Evolutionary conservation across 2,113 vertebrate species (phyloP).

Genomic region (Chaetorhynchus papuensis): DNA sequence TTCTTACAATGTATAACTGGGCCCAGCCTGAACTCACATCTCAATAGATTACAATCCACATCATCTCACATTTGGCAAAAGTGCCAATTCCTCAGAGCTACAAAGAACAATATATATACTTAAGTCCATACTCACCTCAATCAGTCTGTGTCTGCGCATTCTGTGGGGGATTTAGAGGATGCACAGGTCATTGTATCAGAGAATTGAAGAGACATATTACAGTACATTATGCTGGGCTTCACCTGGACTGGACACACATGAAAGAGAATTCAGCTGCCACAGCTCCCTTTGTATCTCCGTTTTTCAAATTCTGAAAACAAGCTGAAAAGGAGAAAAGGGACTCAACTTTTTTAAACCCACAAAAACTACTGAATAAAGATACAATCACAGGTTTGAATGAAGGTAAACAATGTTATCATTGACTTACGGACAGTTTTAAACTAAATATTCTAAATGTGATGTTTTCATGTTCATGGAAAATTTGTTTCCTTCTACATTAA

Average conservation of each 20-base stretch:
- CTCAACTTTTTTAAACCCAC: conserved; percentile 28
- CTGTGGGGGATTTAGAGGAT: conserved; percentile 62
- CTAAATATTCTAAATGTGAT: not conserved
- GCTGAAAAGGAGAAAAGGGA: conserved; percentile 33
- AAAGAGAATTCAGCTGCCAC: conserved; percentile 60
- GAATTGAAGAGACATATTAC: conserved; percentile 55
- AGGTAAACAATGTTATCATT: conserved; percentile 9
- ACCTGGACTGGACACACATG: conserved; percentile 56
- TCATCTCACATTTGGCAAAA: conserved; percentile 34
- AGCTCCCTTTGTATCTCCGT: conserved; percentile 37
- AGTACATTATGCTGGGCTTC: conserved; percentile 53
- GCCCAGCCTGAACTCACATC: not conserved
- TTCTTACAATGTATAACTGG: not conserved
- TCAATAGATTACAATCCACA: conserved; percentile 48
- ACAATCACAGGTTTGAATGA: not conserved
- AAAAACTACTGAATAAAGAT: conserved; percentile 17
- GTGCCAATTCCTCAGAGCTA: conserved; percentile 28
- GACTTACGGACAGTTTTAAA: conserved; percentile 20
- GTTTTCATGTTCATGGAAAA: not conserved
- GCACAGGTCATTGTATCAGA: conserved; percentile 59
- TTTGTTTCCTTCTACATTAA: conserved; percentile 39
- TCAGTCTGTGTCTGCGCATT: conserved; percentile 31
- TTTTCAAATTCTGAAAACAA: conserved; percentile 63
- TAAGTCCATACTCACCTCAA: conserved; percentile 49
- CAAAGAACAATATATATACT: conserved; percentile 51